phyloP scores from a whole-genome alignment of 2,797 vertebrate genomes.

The Nasua narica region DNA sequence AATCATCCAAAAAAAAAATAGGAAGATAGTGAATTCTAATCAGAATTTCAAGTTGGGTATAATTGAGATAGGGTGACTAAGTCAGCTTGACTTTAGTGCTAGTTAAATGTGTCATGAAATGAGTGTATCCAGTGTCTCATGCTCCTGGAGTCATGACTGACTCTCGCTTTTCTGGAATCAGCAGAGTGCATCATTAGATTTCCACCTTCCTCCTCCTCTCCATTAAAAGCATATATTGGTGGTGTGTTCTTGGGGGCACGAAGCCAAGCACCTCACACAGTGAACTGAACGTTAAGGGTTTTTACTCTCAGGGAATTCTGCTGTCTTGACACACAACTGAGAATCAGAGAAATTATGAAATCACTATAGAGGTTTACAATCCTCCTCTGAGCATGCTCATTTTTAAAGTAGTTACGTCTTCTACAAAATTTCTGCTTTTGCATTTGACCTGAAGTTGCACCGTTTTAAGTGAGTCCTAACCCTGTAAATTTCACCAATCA shows the following conservation, averaged over 20 bases:
- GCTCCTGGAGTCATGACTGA: neutral
- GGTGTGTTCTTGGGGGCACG: neutral
- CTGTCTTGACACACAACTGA: constrained; percentile 26
- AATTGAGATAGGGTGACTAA: neutral
- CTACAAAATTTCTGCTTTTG: constrained; percentile 17
- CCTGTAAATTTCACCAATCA: neutral
- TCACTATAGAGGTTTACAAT: neutral
- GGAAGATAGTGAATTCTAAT: neutral
- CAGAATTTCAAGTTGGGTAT: constrained; percentile 34
- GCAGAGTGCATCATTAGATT: neutral
- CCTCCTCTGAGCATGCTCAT: neutral
- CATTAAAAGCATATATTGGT: neutral
- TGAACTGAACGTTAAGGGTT: neutral
- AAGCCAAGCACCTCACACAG: neutral
- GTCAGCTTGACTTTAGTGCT: neutral
- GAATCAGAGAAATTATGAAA: neutral
- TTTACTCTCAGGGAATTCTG: constrained; percentile 22
- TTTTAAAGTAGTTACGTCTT: constrained; percentile 18
- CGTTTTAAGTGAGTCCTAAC: neutral
- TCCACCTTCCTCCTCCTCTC: neutral
- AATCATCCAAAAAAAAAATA: constrained; percentile 52
- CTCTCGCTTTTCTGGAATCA: neutral
- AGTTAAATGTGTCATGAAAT: neutral
- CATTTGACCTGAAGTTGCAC: constrained; percentile 6
- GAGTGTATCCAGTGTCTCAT: neutral